Conservation (phyloP, 2,888 invertebrate genomes). For the Ferrisia virgata region DNA sequence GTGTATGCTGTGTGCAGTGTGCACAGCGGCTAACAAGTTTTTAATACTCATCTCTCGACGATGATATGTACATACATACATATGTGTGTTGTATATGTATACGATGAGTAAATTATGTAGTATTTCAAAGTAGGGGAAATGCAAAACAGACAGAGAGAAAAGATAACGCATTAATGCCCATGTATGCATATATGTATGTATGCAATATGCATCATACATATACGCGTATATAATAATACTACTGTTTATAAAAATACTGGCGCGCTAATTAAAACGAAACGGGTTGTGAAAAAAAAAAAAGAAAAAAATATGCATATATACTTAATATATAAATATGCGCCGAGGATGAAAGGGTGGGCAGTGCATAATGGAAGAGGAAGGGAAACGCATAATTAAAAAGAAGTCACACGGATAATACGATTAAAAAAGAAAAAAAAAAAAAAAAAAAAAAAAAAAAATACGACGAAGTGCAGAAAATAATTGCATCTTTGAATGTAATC, state of each 20-base stretch:
- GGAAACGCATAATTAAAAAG: conserved; percentile 14
- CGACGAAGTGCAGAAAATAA: neutral
- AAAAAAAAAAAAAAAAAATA: too few species aligned
- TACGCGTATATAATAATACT: neutral
- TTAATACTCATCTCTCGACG: neutral
- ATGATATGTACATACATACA: too few species aligned
- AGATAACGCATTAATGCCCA: neutral
- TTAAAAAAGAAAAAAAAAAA: too few species aligned
- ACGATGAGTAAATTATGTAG: neutral
- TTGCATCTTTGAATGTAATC: conserved; percentile 23
- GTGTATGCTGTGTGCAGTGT: neutral
- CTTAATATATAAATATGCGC: too few species aligned
- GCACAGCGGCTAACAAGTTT: neutral
- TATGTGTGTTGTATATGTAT: too few species aligned
- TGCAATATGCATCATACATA: too few species aligned
- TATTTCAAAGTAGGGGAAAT: neutral
- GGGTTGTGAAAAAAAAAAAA: neutral
- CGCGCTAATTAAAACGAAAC: conserved; percentile 3
- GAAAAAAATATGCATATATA: too few species aligned
- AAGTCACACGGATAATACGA: conserved; percentile 23
- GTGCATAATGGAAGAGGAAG: too few species aligned
- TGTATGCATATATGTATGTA: too few species aligned
- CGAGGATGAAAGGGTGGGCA: neutral
- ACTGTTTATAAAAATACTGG: neutral
- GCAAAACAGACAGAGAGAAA: too few species aligned